phyloP scores from a whole-genome alignment of 2,797 vertebrate genomes.

The Clarias pachynema region DNA sequence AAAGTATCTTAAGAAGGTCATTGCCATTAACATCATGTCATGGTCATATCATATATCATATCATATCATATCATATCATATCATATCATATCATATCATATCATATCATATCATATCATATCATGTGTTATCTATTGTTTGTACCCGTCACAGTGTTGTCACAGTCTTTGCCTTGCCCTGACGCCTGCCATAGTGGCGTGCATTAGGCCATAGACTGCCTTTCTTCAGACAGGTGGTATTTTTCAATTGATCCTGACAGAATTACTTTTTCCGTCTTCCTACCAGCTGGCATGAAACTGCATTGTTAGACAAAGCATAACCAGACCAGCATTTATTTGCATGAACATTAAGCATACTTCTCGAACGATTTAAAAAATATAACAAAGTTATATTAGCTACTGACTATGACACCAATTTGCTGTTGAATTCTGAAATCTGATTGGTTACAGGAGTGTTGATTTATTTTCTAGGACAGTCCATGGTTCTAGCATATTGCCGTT shows the following conservation, averaged over 20 bases:
- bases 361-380: neutral
- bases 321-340: neutral
- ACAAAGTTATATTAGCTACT: neutral
- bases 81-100: too few species aligned
- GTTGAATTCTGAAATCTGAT: neutral
- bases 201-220: neutral
- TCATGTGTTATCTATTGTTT: too few species aligned
- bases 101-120: too few species aligned
- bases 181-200: neutral
- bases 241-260: neutral
- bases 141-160: too few species aligned
- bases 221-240: neutral
- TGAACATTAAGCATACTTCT: neutral
- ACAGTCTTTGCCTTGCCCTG: too few species aligned
- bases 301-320: neutral
- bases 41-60: neutral
- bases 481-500: neutral
- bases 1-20: slow-evolving; percentile 1
- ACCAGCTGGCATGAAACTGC: neutral
- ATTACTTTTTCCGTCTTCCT: neutral
- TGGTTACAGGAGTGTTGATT: neutral
- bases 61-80: neutral
- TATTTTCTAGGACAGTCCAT: neutral
- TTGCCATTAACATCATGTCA: neutral
- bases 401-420: neutral